Base-by-base conservation (phyloP, 2,113 vertebrate species). In the Prietella phreatophila region DNA sequence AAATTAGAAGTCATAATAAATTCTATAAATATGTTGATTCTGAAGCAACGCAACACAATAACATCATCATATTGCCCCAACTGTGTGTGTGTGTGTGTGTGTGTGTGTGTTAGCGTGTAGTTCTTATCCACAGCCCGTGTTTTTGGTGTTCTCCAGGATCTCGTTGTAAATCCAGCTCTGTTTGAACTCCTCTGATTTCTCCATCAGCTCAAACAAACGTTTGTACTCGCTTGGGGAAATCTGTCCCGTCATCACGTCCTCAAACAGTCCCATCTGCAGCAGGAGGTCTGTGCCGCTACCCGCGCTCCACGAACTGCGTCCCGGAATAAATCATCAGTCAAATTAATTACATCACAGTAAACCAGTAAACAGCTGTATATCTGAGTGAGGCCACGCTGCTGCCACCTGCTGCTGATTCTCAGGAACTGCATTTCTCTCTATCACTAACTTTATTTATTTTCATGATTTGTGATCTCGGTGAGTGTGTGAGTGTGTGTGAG, bases 151-250 rank as follows among this genome's bases (percentile, higher is more conserved):
- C 87, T 96, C 93, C 83, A 96, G 61, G 20, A 89, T 88, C 53
- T 97, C 96, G 33, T 96, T 93, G 65, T 96, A 96, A 4, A 98
- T 92, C 96, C 97, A 98, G 87, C 94, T 97, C 87, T 96, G 95
- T 75, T 82, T 88, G 90, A 96, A 96, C 73, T 94, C 92, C 91
- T 90, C 88, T 0, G 95, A 97, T 91, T 94, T 92, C 88, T 97
- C 95, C 93, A 99, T 95, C 87, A 95, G 89, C 91, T 96, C 94
- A 42, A 98, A 99, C 83, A 99, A 94, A 9, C 27, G 89, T 83
- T 93, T 97, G 84, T 97, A 99, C 82, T 97, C 95, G 60, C 95
- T 89, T 83, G 97, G 97, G 78, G 92, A 93, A 9, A 99, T 90
- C 0, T 94, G 73, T 85, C 93, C 93, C 13, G 95, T 92, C 88